Conservation (phyloP, 2,113 vertebrate species). For the Hystrix cristata region DNA sequence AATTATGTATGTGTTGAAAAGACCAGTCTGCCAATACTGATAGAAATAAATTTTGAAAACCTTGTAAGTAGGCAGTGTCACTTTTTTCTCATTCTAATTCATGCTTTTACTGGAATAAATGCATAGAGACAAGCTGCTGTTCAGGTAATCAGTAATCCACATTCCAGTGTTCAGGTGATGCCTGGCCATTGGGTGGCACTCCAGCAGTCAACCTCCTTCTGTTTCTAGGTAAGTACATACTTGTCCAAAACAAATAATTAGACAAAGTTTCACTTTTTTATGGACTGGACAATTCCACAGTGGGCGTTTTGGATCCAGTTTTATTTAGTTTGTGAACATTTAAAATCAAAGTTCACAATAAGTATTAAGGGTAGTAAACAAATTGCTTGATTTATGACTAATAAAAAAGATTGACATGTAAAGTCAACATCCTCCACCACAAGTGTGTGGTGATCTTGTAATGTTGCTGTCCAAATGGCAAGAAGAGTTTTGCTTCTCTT, state of each 20-base stretch:
- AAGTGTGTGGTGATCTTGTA: background rate
- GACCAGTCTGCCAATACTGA: background rate
- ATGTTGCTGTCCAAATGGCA: background rate
- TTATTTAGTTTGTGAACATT: background rate
- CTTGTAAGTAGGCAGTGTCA: background rate
- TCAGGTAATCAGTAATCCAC: background rate
- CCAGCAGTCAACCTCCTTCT: background rate
- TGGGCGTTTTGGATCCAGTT: background rate
- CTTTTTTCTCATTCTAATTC: background rate
- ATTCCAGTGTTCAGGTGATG: background rate
- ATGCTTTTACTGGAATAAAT: background rate
- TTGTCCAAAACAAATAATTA: background rate
- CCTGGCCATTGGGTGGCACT: too few relatives aligned
- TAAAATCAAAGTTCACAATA: background rate
- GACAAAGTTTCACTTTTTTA: background rate
- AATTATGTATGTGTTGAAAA: background rate
- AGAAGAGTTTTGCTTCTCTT: background rate
- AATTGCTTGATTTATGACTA: slow-evolving; percentile 16
- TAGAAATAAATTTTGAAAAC: background rate
- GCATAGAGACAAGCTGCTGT: background rate
- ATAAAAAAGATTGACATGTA: background rate
- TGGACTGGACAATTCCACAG: background rate
- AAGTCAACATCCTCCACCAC: background rate
- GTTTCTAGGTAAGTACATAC: background rate
- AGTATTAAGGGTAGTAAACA: background rate